Conservation (phyloP, 92 coral and sea anemone species). For the Phenganax subtilis region DNA sequence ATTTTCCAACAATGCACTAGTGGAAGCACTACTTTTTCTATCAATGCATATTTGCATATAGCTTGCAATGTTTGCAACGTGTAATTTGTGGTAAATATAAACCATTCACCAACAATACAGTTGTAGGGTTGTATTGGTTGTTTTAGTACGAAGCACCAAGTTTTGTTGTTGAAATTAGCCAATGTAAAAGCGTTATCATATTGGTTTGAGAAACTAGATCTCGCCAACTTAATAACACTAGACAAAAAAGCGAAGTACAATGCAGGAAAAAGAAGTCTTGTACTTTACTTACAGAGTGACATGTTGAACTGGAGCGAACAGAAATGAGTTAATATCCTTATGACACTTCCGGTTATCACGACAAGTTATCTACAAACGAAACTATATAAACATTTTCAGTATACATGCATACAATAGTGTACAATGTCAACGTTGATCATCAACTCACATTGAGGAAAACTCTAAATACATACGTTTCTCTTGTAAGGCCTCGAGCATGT, state of each 20-base stretch:
- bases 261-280: background rate
- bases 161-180: too few species aligned
- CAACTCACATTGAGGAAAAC: slow-evolving; percentile 80
- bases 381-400: background rate
- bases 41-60: too few species aligned
- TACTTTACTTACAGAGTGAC: slow-evolving; percentile 75
- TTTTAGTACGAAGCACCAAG: too few species aligned
- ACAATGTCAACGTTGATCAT: background rate
- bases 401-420: background rate
- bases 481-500: slow-evolving; percentile 74
- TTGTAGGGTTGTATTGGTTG: too few species aligned
- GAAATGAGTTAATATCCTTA: slow-evolving; percentile 95
- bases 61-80: too few species aligned
- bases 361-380: slow-evolving; percentile 69
- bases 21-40: too few species aligned
- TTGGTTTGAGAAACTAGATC: too few species aligned
- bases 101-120: too few species aligned
- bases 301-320: slow-evolving; percentile 89
- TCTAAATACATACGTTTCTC: slow-evolving; percentile 71
- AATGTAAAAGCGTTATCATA: too few species aligned
- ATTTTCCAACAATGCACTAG: too few species aligned
- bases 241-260: background rate
- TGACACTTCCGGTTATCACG: slow-evolving; percentile 94
- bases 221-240: background rate
- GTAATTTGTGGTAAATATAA: too few species aligned